Evolutionary conservation across 2,797 vertebrate genomes (phyloP).

Genomic region (Etheostoma perlongum): DNA sequence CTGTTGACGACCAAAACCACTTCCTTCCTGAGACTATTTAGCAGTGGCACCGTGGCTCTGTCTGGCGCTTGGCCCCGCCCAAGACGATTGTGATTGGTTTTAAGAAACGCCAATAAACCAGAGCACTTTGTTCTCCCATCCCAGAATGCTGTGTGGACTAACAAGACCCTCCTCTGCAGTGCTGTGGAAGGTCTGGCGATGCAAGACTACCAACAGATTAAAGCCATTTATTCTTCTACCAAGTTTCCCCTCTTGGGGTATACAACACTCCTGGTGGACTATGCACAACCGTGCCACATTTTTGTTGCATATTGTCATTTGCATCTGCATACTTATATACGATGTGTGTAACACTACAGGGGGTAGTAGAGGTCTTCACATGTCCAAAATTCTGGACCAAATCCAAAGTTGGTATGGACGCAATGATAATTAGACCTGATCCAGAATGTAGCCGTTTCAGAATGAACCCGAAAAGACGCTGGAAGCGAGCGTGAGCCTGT

Average conservation of each 20-base stretch:
- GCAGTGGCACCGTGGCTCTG: too few relatives aligned
- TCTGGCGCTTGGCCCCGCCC: too few relatives aligned
- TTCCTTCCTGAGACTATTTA: too few relatives aligned
- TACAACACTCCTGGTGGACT: neutral
- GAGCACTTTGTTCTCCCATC: too few relatives aligned
- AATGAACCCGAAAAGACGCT: neutral
- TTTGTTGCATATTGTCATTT: slow-evolving; percentile 1
- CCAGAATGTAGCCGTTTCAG: neutral
- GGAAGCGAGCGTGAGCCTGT: neutral
- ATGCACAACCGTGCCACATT: neutral
- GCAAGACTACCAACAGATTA: neutral
- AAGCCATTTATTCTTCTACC: neutral
- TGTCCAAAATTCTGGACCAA: too few relatives aligned
- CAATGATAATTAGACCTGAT: neutral
- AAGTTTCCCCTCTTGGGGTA: neutral
- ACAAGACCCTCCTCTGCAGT: too few relatives aligned
- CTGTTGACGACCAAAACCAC: too few relatives aligned
- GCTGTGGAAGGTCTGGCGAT: too few relatives aligned
- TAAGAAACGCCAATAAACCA: too few relatives aligned
- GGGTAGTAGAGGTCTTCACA: slow-evolving; percentile 6
- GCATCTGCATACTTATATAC: neutral
- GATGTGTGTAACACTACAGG: neutral
- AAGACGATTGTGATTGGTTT: too few relatives aligned
- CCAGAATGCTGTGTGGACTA: too few relatives aligned
- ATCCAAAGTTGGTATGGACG: neutral